phyloP scores from a whole-genome alignment of 2,113 vertebrate species.

The Callocephalon fimbriatum region DNA sequence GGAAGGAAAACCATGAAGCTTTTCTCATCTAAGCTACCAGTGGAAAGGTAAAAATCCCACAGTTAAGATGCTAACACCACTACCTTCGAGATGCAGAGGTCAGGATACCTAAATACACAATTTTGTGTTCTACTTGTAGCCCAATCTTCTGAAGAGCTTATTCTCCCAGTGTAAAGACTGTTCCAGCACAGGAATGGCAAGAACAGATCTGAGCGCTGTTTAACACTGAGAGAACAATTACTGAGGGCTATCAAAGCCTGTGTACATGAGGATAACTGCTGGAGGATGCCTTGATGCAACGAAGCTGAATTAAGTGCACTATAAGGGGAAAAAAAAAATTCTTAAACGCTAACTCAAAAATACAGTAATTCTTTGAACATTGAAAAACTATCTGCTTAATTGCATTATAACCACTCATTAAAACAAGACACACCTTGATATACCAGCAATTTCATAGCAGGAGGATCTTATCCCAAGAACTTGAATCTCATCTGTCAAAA shows the following conservation, averaged over 20 bases:
- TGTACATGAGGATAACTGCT: background rate
- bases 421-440: background rate
- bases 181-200: background rate
- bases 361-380: background rate
- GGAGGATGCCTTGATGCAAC: background rate
- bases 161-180: background rate
- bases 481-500: background rate
- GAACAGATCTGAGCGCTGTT: background rate
- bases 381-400: background rate
- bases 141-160: background rate
- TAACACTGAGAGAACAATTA: background rate
- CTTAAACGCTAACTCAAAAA: background rate
- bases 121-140: background rate
- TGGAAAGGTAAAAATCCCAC: background rate
- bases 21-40: background rate
- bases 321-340: background rate
- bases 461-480: background rate
- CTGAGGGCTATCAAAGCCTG: background rate
- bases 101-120: background rate
- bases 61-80: background rate
- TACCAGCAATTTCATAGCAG: background rate
- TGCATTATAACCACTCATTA: background rate
- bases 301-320: background rate
- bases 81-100: background rate
- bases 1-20: background rate